A percentile compares a stretch with the other conserved stretches of the same genome.
Conservation (phyloP, 2,113 vertebrate genomes). For the Cacatua alba region DNA sequence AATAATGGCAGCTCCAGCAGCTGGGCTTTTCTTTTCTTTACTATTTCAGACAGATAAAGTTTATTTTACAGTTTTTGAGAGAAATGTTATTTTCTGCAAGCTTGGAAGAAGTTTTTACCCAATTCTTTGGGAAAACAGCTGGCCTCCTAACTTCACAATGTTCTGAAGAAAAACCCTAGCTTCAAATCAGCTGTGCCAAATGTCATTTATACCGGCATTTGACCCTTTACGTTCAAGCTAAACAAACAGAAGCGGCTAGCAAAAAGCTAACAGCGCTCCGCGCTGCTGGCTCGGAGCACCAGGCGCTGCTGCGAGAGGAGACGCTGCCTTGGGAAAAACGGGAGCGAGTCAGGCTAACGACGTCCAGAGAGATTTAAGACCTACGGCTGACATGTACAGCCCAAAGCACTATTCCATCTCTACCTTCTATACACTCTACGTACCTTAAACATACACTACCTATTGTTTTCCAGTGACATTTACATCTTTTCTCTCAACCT, state of each 20-base stretch:
- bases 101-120: rapidly evolving
- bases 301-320: neutral
- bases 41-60: neutral
- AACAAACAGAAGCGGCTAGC: rapidly evolving
- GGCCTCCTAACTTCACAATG: neutral
- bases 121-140: neutral
- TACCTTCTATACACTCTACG: neutral
- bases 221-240: rapidly evolving
- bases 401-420: rapidly evolving
- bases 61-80: neutral
- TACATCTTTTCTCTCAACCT: rapidly evolving
- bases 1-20: neutral
- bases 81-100: neutral
- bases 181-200: rapidly evolving
- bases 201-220: rapidly evolving
- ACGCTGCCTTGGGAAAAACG: neutral
- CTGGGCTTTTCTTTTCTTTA: neutral
- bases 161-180: neutral
- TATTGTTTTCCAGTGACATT: rapidly evolving
- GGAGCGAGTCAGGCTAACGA: neutral
- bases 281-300: neutral
- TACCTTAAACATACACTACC: rapidly evolving
- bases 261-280: neutral
- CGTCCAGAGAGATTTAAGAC: neutral
- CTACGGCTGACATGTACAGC: rapidly evolving